Evolutionary conservation across 2,113 vertebrate genomes (phyloP).

Genomic region (Podarcis muralis): DNA sequence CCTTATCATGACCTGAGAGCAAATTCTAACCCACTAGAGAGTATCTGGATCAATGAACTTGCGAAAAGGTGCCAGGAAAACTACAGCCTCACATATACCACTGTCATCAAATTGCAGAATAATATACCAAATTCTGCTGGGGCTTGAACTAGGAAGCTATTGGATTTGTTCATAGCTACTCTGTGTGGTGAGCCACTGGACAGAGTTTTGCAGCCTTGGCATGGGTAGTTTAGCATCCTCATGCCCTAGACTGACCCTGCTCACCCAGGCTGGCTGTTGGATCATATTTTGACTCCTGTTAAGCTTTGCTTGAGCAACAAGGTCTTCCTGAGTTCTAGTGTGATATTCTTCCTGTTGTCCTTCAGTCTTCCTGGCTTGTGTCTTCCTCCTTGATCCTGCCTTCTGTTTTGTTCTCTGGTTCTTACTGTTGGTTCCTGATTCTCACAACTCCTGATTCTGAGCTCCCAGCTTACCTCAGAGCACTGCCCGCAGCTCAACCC

Average conservation of each 20-base stretch:
- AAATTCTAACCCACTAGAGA: neutral
- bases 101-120: neutral
- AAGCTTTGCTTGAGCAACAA: neutral
- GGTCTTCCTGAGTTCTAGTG: neutral
- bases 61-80: neutral
- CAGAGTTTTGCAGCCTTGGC: neutral
- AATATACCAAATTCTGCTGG: neutral
- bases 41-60: neutral
- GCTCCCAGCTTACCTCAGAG: neutral
- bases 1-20: neutral
- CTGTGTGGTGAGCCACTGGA: neutral
- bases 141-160: neutral
- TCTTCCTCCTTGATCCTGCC: neutral
- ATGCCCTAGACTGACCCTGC: neutral
- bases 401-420: neutral
- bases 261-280: neutral
- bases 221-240: neutral
- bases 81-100: neutral
- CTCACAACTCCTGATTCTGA: neutral
- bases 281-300: neutral
- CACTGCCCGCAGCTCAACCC: neutral
- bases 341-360: neutral
- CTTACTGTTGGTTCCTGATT: neutral
- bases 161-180: neutral
- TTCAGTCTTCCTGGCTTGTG: neutral